Conservation (phyloP, 2,113 vertebrate genomes). For the Callithrix jacchus region DNA sequence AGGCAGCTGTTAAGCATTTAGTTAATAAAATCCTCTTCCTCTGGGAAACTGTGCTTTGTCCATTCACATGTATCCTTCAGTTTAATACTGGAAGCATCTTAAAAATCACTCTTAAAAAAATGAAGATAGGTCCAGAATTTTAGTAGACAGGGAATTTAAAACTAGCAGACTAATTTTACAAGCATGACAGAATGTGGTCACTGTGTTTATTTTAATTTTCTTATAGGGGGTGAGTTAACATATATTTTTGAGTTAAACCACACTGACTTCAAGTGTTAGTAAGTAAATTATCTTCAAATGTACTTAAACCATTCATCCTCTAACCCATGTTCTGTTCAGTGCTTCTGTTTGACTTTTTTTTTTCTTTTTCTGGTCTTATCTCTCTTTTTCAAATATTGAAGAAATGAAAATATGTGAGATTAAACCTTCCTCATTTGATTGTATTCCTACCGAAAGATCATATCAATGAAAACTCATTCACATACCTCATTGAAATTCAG, state of each 20-base stretch:
- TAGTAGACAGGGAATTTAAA: conserved; percentile 46
- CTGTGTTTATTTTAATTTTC: conserved; percentile 61
- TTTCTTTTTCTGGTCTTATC: conserved; percentile 51
- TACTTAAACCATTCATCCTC: conserved; percentile 28
- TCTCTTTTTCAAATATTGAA: conserved; percentile 67
- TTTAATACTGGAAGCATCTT: conserved; percentile 33
- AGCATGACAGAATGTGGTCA: background rate
- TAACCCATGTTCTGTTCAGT: background rate
- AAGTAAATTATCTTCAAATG: conserved; percentile 50
- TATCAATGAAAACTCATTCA: conserved; percentile 82
- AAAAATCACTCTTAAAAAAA: background rate
- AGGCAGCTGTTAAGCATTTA: conserved; percentile 86
- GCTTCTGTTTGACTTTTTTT: conserved; percentile 42
- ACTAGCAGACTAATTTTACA: conserved; percentile 21
- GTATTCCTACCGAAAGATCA: conserved; percentile 75
- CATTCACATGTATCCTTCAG: conserved; percentile 10
- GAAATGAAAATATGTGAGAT: conserved; percentile 72
- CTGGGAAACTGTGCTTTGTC: conserved; percentile 67
- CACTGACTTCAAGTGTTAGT: conserved; percentile 36
- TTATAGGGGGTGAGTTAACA: conserved; percentile 27
- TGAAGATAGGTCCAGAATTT: background rate
- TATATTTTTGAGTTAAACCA: conserved; percentile 41
- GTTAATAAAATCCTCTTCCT: conserved; percentile 83
- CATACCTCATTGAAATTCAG: conserved; percentile 82
- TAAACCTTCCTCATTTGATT: conserved; percentile 77